Percentiles rank a stretch among this genome's conserved stretches.
These are phyloP conservation scores for Percina caprodes DNA, from an alignment of 2,113 vertebrate species.

Conservation along the genomic window DNA sequence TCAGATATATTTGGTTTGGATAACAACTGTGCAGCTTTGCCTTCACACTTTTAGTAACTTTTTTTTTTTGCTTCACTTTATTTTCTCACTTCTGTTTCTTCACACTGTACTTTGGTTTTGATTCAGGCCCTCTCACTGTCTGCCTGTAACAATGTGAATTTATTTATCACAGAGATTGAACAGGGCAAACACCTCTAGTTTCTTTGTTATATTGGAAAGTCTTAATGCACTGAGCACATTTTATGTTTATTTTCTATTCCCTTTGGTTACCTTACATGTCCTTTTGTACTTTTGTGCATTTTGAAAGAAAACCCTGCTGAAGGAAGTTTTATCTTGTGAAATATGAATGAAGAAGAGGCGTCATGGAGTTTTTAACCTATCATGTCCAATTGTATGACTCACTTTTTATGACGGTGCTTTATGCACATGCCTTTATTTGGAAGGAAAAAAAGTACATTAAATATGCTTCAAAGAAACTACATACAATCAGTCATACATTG, in stretches of 20 bases:
- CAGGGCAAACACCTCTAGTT: constrained; percentile 68
- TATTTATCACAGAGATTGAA: constrained; percentile 74
- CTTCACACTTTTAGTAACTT: constrained; percentile 35
- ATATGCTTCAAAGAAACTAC: constrained; percentile 68
- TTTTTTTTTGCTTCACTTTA: constrained; percentile 16
- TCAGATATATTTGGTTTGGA: constrained; percentile 38
- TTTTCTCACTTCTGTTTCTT: constrained; percentile 58
- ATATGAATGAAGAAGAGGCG: constrained; percentile 66
- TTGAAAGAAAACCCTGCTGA: constrained; percentile 72
- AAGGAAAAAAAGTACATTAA: constrained; percentile 70
- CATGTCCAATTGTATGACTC: constrained; percentile 70
- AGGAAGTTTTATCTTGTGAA: constrained; percentile 79
- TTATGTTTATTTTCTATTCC: constrained; percentile 69
- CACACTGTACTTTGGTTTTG: constrained; percentile 73
- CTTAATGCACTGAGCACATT: constrained; percentile 83
- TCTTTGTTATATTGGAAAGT: constrained; percentile 69
- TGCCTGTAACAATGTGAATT: constrained; percentile 80
- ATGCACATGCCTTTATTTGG: constrained; percentile 77
- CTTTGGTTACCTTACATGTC: constrained; percentile 68
- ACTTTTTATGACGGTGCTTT: constrained; percentile 77
- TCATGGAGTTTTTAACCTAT: constrained; percentile 72
- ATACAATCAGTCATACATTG: constrained; percentile 75
- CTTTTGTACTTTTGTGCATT: constrained; percentile 75
- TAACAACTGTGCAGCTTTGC: constrained; percentile 41
- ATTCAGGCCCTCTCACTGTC: constrained; percentile 70